Base-by-base conservation (phyloP, 2,888 invertebrate species). In the Antitype chi region DNA sequence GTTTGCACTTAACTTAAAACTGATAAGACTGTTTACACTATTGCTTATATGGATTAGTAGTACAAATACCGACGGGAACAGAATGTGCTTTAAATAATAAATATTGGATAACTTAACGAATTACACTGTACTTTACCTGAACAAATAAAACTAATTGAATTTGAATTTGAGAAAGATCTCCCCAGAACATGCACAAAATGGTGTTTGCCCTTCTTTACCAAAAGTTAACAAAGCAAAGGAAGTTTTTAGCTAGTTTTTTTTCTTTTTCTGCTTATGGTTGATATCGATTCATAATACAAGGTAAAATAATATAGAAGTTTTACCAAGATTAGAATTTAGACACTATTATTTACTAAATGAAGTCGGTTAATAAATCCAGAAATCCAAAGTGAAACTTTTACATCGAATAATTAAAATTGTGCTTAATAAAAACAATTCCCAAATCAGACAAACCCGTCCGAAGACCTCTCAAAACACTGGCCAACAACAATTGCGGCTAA, bases 371-470 rank as follows among this genome's bases (percentile, higher is more conserved):
- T 38, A 38, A 32, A 32, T 4, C 32, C 32, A 32, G 32, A 32
- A 32, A 5, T 5, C 3, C 38, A 3, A 38, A 38, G 3, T 38
- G 38, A 38, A 38, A 38, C 38, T 5, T 38, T 38, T 38, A 38
- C 38, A 38, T 38, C 3, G 38, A 38, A 5, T 38, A 38, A 38
- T 38, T 38, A 38, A 38, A 38, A 38, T 38, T 38, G 38, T 38
- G 38, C 38, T 32, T 38, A 38, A 38, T 5, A 38, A 38, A 38
- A 38, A 38, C 38, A 38, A 57, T n/a, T 23, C 0, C 1, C 15
- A 8, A n/a, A 28, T 0, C 20, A 32, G 64, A 76, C 7, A 80
- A 79, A 68, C 32, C n/a, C 25, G 15, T 32, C n/a, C n/a, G 32
- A 70, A 80, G 17, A 59, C 25, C 53, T 47, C 11, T 28, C 23